Conservation (phyloP, 2,113 vertebrate genomes). For the Gracilinanus agilis region DNA sequence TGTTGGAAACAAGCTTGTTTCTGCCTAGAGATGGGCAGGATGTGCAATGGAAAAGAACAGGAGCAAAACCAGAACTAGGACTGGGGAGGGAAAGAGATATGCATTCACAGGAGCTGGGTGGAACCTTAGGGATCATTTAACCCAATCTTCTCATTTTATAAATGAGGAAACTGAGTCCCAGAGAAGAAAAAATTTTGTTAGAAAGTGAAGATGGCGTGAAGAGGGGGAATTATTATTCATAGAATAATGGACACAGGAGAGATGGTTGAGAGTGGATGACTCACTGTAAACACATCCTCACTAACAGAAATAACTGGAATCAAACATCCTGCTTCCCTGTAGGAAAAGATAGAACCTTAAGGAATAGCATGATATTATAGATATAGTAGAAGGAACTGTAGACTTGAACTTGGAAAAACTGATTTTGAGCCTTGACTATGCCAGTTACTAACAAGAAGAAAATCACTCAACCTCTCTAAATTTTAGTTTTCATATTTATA, state of each 20-base stretch:
- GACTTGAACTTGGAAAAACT: neutral
- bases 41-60: neutral
- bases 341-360: neutral
- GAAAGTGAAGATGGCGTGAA: neutral
- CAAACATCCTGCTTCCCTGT: neutral
- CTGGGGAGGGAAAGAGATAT: neutral
- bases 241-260: neutral
- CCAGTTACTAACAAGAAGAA: neutral
- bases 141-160: neutral
- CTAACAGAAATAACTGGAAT: neutral
- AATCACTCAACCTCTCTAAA: neutral
- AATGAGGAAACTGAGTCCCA: neutral
- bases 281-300: neutral
- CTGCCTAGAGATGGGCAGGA: neutral
- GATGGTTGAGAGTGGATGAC: neutral
- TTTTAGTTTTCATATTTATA: neutral
- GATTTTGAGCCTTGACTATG: neutral
- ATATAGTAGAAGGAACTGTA: neutral
- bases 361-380: neutral
- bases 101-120: neutral
- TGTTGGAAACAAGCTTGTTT: neutral
- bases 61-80: neutral
- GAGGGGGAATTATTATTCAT: neutral
- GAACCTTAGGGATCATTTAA: neutral
- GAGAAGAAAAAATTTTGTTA: neutral